Conservation (phyloP, 2,113 vertebrate species). For the Gulo gulo region DNA sequence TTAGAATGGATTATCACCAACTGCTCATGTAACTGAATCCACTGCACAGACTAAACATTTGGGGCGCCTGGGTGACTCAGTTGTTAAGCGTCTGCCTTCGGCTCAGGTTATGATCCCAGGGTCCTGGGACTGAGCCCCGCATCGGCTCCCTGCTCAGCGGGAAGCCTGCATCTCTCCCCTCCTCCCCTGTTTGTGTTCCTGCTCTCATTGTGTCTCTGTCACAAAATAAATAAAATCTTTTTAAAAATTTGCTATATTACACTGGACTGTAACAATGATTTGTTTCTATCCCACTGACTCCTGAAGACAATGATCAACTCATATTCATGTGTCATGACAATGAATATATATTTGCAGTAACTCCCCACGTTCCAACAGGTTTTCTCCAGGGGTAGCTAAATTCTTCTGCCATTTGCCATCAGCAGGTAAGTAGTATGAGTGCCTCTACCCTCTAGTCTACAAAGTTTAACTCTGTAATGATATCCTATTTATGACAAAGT, state of each 20-base stretch:
- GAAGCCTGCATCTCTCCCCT: no score
- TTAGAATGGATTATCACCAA: slow-evolving; percentile 13
- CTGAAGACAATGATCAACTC: background rate
- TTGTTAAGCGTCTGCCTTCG: no score
- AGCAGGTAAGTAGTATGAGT: background rate
- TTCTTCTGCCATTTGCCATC: background rate
- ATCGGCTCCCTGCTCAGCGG: no score
- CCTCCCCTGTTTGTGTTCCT: no score
- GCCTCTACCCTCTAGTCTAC: background rate
- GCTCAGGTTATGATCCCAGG: no score
- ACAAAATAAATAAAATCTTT: no score
- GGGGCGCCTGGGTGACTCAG: no score
- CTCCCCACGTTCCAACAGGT: background rate
- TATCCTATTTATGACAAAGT: background rate
- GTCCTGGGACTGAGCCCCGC: no score
- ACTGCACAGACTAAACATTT: background rate
- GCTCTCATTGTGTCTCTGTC: no score
- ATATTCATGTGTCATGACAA: background rate
- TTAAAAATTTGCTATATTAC: background rate
- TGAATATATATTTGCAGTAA: background rate
- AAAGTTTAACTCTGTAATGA: background rate
- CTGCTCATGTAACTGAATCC: background rate
- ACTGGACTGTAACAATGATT: background rate
- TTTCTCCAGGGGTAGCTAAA: background rate
- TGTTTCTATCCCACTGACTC: background rate